Evolutionary conservation across 2,888 invertebrate genomes (phyloP).

Genomic region (Mallateleia sp.): DNA sequence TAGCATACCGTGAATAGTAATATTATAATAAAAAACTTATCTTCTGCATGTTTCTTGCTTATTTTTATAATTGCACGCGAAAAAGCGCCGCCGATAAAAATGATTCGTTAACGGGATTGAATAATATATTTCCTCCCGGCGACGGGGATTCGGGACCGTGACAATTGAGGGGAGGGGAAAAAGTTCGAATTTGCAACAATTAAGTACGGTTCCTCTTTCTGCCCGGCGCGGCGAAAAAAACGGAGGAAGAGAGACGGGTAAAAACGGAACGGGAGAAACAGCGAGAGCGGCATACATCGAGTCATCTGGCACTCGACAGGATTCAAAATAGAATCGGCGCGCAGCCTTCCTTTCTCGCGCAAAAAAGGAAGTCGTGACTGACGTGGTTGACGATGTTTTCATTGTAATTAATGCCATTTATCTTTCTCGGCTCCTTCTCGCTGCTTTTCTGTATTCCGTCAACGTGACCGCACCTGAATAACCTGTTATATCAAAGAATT

Average conservation of each 20-base stretch:
- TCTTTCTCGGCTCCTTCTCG: constrained; percentile 73
- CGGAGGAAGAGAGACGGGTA: constrained; percentile 61
- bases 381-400: constrained; percentile 87
- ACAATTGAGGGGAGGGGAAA: constrained; percentile 32
- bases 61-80: constrained; percentile 26
- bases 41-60: constrained; percentile 16
- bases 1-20: no score
- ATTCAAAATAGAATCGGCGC: constrained; percentile 88
- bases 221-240: constrained; percentile 50
- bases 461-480: constrained; percentile 68
- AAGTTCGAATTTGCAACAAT: constrained; percentile 62
- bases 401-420: constrained; percentile 85
- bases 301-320: constrained; percentile 89
- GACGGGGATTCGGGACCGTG: constrained; percentile 26
- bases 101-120: constrained; percentile 52
- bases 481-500: constrained; percentile 73
- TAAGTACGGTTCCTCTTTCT: constrained; percentile 46
- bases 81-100: constrained; percentile 18
- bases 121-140: constrained; percentile 40
- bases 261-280: constrained; percentile 72
- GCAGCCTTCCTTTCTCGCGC: constrained; percentile 67
- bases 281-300: constrained; percentile 82
- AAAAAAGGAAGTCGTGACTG: constrained; percentile 78
- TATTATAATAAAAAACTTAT: no score
- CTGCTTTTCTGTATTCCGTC: constrained; percentile 73